phyloP scores from a whole-genome alignment of 2,888 invertebrate species.

The Cosmopolites sordidus region DNA sequence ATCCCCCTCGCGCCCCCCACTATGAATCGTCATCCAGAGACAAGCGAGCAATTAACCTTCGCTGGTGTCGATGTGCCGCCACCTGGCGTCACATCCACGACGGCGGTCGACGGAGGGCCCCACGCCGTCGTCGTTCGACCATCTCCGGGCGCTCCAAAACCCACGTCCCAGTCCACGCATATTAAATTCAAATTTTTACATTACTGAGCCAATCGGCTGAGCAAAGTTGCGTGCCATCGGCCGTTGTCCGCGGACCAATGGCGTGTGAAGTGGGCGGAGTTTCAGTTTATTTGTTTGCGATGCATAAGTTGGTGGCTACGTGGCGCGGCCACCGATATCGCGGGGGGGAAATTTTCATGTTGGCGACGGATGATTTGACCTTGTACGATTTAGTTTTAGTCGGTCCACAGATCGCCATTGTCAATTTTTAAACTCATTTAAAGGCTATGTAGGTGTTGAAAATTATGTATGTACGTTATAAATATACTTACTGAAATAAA shows the following conservation, averaged over 20 bases:
- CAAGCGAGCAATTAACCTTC: too few relatives aligned
- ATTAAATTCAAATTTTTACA: constrained; percentile 51
- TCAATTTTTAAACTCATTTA: too few relatives aligned
- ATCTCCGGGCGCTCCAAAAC: background rate
- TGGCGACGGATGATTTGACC: too few relatives aligned
- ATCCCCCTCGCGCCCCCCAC: too few relatives aligned
- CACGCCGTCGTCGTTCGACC: background rate
- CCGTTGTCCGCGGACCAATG: constrained; percentile 41
- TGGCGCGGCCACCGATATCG: constrained; percentile 22
- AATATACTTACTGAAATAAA: too few relatives aligned
- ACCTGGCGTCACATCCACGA: background rate
- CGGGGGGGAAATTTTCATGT: background rate
- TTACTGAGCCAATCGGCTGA: constrained; percentile 49
- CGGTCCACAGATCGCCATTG: too few relatives aligned
- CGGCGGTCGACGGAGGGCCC: background rate
- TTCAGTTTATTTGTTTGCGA: constrained; percentile 42
- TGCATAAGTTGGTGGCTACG: constrained; percentile 44
- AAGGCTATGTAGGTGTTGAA: too few relatives aligned
- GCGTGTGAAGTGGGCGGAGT: constrained; percentile 42
- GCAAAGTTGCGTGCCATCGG: constrained; percentile 46
- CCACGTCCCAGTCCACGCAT: constrained; percentile 31
- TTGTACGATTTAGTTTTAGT: too few relatives aligned
- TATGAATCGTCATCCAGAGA: too few relatives aligned
- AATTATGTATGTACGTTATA: too few relatives aligned
- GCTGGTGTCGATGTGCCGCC: too few relatives aligned